Base-by-base conservation (phyloP, 1,140 invertebrate genomes). In the Acyrthosiphon pisum region DNA sequence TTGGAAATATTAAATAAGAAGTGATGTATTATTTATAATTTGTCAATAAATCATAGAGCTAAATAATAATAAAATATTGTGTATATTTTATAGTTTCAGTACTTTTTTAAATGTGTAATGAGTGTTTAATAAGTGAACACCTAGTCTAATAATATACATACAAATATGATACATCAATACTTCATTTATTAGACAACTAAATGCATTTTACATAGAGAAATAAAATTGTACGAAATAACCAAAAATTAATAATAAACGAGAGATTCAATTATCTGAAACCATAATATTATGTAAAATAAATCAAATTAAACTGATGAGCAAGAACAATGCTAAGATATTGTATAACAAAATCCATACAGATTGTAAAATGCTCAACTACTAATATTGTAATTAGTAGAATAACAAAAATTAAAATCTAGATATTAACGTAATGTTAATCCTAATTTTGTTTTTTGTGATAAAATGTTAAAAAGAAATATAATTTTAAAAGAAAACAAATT, bases 401-500 rank as follows among this genome's bases (percentile, higher is more conserved):
- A 84, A 84, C 83, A 84, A 84, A 84, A 84, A 41, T 11, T 26
- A 26, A 44, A 26, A 84, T 84, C 44, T 84, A 84, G 41, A 44
- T 44, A 84, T 41, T 44, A 84, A 30, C 22, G 1, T 84, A 84
- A 26, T 84, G 83, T 84, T 84, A 84, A 84, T 30, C 26, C 83
- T 84, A 44, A 84, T 44, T 84, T 44, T 84, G 83, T 84, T 23
- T 76, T 6, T 22, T 76, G 60, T 76, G 60, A 76, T 76, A 76
- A 76, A 76, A 76, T 76, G 30, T 41, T 84, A 11, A 84, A 84
- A 84, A 44, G 11, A 84, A 84, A 84, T 84, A 84, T 84, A 84
- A 84, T 84, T 84, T 84, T 84, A 84, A 84, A 84, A 76, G 30
- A 76, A 76, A 76, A 76, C 30, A 68, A 76, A 76, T n/a, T 76